Conservation (phyloP, 1,140 invertebrate genomes). For the Pinna nobilis region DNA sequence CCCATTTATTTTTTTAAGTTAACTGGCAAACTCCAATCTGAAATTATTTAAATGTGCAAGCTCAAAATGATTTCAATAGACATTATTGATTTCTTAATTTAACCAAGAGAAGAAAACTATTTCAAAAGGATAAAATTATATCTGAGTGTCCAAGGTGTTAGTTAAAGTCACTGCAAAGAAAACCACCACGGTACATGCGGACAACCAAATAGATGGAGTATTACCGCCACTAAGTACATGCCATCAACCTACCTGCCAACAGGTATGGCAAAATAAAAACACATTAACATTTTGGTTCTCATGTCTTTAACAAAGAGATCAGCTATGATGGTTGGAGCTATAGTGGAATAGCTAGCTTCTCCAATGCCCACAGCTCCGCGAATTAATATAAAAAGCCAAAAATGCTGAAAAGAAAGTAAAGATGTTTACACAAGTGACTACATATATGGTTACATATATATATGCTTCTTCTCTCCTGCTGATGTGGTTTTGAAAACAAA, state of each 20-base stretch:
- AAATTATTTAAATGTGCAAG: too few species aligned
- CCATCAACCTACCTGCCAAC: constrained; percentile 87
- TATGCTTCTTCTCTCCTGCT: too few species aligned
- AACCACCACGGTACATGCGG: background rate
- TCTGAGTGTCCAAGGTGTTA: background rate
- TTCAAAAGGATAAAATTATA: too few species aligned
- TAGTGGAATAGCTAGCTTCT: constrained; percentile 99
- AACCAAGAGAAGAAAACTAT: too few species aligned
- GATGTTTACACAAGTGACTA: too few species aligned
- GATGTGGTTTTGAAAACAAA: background rate
- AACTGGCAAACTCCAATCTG: too few species aligned
- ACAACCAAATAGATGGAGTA: background rate
- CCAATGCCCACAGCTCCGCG: constrained; percentile 96
- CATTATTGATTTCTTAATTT: too few species aligned
- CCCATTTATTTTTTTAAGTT: too few species aligned
- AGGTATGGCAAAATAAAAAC: constrained; percentile 99
- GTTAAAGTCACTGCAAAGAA: background rate
- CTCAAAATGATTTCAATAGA: too few species aligned
- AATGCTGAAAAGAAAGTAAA: constrained; percentile 59
- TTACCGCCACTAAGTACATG: background rate
- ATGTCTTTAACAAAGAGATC: constrained; percentile 93
- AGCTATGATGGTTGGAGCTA: constrained; percentile 99
- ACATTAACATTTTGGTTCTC: constrained; percentile 94
- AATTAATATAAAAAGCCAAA: constrained; percentile 87
- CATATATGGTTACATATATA: too few species aligned